phyloP scores from a whole-genome alignment of 1,140 invertebrate genomes.

The Drosophila albomicans region DNA sequence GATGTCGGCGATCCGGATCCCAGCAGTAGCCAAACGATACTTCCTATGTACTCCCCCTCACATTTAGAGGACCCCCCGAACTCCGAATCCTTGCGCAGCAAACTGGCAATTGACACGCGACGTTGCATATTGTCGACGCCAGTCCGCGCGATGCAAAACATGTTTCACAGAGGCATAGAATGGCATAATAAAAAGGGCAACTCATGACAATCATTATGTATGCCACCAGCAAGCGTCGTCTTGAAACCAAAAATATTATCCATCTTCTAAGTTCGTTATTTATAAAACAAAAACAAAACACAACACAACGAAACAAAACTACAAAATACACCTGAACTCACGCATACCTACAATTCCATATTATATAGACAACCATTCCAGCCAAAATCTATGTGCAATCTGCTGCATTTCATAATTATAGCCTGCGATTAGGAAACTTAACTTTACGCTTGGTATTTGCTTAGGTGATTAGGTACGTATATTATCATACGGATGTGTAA shows the following conservation, averaged over 20 bases:
- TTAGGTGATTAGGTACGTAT: slow-evolving; percentile 28
- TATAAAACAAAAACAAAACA: slow-evolving; percentile 1
- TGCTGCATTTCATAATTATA: slow-evolving; percentile 21
- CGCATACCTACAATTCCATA: slow-evolving; percentile 27
- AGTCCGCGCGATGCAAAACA: slow-evolving; percentile 57
- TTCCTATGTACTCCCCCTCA: neutral
- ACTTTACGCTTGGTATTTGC: slow-evolving; percentile 27
- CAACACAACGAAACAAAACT: too few species aligned
- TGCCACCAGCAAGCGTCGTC: slow-evolving; percentile 27
- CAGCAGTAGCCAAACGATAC: neutral
- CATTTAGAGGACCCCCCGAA: neutral
- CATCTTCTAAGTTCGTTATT: slow-evolving; percentile 45
- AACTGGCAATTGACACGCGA: slow-evolving; percentile 5
- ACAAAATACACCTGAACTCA: slow-evolving; percentile 1
- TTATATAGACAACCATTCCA: slow-evolving; percentile 44
- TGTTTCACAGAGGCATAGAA: slow-evolving; percentile 56
- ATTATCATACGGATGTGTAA: slow-evolving; percentile 16
- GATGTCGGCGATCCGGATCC: neutral
- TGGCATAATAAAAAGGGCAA: slow-evolving; percentile 50
- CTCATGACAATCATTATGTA: slow-evolving; percentile 59
- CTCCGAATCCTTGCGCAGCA: neutral
- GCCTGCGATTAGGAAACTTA: slow-evolving; percentile 18
- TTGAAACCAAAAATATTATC: slow-evolving; percentile 56
- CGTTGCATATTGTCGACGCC: slow-evolving; percentile 40
- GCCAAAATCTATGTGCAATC: slow-evolving; percentile 26